Evolutionary conservation across 2,888 invertebrate species (phyloP).

Genomic region (Oxytorus armatus): DNA sequence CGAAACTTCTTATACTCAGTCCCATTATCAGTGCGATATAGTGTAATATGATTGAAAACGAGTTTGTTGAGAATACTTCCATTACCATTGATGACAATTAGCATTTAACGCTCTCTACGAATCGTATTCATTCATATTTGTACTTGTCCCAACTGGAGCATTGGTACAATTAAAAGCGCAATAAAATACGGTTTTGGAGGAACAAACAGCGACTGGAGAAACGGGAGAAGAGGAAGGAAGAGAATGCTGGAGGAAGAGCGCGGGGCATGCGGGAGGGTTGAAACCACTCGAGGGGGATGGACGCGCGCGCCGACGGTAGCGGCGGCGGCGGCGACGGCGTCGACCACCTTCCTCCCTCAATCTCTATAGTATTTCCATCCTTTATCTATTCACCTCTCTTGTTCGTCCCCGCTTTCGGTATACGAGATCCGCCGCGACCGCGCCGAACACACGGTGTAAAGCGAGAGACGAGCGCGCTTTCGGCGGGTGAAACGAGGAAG

Average conservation of each 20-base stretch:
- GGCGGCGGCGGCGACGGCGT: constrained; percentile 18
- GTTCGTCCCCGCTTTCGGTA: constrained; percentile 47
- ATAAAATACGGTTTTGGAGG: no score
- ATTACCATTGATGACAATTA: not conserved
- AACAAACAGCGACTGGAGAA: constrained; percentile 11
- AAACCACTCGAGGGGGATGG: constrained; percentile 55
- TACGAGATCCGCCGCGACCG: constrained; percentile 45
- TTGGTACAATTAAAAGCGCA: no score
- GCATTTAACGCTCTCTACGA: not conserved
- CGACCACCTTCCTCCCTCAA: constrained; percentile 50
- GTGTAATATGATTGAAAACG: no score
- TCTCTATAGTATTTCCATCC: constrained; percentile 10
- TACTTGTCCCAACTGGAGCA: no score
- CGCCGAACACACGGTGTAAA: constrained; percentile 67
- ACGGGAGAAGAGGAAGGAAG: constrained; percentile 30
- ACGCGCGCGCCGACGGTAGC: constrained; percentile 54
- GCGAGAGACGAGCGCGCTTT: constrained; percentile 62
- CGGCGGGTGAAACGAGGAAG: constrained; percentile 69
- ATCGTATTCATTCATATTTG: constrained; percentile 4
- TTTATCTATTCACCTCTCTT: constrained; percentile 21
- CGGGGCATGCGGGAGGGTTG: constrained; percentile 55
- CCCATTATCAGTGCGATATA: no score
- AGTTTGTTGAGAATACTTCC: no score
- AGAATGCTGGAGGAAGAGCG: constrained; percentile 33
- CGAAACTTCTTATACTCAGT: no score